Conservation (phyloP, 2,113 vertebrate species). For the Dromaius novaehollandiae region DNA sequence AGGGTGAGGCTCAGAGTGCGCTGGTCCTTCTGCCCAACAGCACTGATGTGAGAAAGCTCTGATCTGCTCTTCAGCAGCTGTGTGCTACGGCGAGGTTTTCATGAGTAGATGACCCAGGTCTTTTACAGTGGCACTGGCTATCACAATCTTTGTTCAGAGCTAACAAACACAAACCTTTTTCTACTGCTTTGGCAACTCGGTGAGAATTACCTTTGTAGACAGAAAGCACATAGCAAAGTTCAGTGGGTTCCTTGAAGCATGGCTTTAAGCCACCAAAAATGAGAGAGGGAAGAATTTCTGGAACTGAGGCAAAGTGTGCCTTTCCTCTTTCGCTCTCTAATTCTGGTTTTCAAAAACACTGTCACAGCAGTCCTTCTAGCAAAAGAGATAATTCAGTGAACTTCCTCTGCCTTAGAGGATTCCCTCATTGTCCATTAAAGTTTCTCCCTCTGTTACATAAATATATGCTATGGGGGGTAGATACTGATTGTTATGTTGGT, state of each 20-base stretch:
- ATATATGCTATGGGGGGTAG: not conserved
- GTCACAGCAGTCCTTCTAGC: slow-evolving; percentile 12
- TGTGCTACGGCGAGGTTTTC: not conserved
- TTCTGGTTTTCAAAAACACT: slow-evolving; percentile 20
- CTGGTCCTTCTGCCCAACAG: not conserved
- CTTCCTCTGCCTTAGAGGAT: not conserved
- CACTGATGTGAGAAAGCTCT: not conserved
- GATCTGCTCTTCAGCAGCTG: not conserved
- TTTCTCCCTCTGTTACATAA: not conserved
- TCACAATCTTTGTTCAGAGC: not conserved
- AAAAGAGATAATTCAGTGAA: not conserved
- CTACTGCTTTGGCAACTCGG: not conserved
- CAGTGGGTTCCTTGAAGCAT: not conserved
- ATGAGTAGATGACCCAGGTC: not conserved
- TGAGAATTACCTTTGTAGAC: not conserved
- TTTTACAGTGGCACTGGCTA: not conserved
- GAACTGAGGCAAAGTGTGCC: not conserved
- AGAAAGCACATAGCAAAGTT: not conserved
- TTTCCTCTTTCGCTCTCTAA: not conserved
- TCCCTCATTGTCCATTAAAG: not conserved
- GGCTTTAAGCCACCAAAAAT: not conserved
- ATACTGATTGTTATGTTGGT: not conserved
- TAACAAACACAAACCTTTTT: not conserved
- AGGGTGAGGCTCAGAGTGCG: not conserved
- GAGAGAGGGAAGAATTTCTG: not conserved